Percentiles rank a stretch among this genome's conserved stretches.
phyloP scores from a whole-genome alignment of 1,140 invertebrate species.

The Harpegnathos saltator region DNA sequence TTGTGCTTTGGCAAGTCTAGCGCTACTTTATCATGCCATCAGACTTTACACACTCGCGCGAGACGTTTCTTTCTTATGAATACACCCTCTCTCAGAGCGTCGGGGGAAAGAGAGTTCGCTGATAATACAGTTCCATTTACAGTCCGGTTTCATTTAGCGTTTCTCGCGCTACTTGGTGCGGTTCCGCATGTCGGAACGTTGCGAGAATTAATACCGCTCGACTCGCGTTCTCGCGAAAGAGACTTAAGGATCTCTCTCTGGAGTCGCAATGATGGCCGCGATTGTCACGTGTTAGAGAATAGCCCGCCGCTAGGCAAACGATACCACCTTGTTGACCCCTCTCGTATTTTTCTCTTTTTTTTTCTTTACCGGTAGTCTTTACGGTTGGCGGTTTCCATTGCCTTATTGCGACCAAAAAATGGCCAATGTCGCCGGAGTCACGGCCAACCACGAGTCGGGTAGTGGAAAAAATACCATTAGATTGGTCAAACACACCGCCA shows the following conservation, averaged over 20 bases:
- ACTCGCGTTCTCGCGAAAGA: constrained; percentile 9
- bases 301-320: constrained; percentile 62
- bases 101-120: constrained; percentile 6
- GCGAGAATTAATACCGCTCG: background rate
- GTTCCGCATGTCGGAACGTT: background rate
- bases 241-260: constrained; percentile 5
- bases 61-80: constrained; percentile 29
- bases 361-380: constrained; percentile 91
- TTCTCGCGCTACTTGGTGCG: background rate
- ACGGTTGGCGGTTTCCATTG: constrained; percentile 96
- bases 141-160: background rate
- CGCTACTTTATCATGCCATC: constrained; percentile 82
- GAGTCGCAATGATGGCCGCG: constrained; percentile 29
- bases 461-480: constrained; percentile 86
- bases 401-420: constrained; percentile 93
- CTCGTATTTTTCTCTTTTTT: constrained; percentile 80
- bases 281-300: constrained; percentile 50
- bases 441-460: constrained; percentile 89
- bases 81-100: background rate
- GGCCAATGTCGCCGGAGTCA: constrained; percentile 91
- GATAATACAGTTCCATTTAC: constrained; percentile 16
- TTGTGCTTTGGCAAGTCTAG: constrained; percentile 86
- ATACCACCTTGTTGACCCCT: constrained; percentile 62
- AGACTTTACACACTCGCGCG: constrained; percentile 71
- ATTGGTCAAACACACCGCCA: constrained; percentile 86